Base-by-base conservation (phyloP, 2,797 vertebrate genomes). In the Leptatherina wallacei region DNA sequence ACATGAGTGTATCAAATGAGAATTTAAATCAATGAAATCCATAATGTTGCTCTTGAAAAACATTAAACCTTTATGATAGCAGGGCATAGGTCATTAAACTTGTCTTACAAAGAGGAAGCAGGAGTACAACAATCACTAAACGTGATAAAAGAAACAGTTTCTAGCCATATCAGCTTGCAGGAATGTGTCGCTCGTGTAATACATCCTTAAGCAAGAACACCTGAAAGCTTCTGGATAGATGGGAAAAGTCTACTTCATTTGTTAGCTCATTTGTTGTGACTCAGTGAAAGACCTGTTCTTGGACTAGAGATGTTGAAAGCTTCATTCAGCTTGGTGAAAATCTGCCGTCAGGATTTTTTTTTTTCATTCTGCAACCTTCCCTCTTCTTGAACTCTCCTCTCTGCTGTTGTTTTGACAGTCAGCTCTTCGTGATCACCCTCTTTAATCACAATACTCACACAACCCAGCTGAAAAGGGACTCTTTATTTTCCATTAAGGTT, bases 301-400 rank as follows among this genome's bases (percentile, higher is more conserved):
- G 63, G 75, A 73, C 27, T 47, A 27, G 30, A 65, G 40, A 69
- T 70, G 61, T 54, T 69, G 66, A 77, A 77, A 77, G 75, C 59
- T 59, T 38, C 49, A 54, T 52, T 58, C 32, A 57, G 73, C 64
- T 59, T 71, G 81, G 69, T 76, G 71, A 69, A 88, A 85, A 79
- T 84, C 64, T 89, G 81, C 83, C 59, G 78, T 90, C 85, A 87
- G 76, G 77, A 86, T 72, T 70, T 71, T 85, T 90, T 88, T 89
- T 88, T 71, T 85, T n/a, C n/a, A n/a, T 82, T 59, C 70, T 58
- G 63, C 64, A 65, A 54, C 61, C 55, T 77, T 64, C 73, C 66
- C 78, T 83, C 66, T 68, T 51, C 52, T 35, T 63, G 24, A 61
- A 32, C 44, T 73, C 65, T 74, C 73, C 33, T 18, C 44, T 60